Conservation (phyloP, 2,888 invertebrate species). For the Octonoba sinensis region DNA sequence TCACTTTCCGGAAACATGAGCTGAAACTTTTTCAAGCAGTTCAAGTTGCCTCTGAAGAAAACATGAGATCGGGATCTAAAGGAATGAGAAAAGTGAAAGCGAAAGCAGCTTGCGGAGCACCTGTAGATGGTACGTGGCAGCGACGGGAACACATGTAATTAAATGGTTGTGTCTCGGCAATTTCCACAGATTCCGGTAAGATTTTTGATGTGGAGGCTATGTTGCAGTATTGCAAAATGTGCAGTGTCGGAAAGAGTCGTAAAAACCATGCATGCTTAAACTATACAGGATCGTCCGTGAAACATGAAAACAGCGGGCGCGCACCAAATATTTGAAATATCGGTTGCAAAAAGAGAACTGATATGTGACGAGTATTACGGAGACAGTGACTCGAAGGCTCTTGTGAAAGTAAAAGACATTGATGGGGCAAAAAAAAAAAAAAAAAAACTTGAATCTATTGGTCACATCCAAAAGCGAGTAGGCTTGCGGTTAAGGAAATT, state of each 20-base stretch:
- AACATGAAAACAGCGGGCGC: conserved; percentile 5
- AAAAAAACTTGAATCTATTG: too few species aligned
- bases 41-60: not conserved
- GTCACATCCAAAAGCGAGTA: not conserved
- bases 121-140: not conserved
- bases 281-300: conserved; percentile 15
- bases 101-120: too few species aligned
- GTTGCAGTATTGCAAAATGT: not conserved
- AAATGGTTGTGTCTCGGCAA: conserved; percentile 6
- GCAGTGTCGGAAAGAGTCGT: not conserved
- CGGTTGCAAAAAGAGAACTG: not conserved
- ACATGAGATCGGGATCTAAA: conserved; percentile 13
- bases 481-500: too few species aligned
- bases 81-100: not conserved
- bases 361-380: not conserved
- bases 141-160: not conserved
- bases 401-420: conserved; percentile 3
- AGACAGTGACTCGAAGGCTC: conserved; percentile 10
- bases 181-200: conserved; percentile 17
- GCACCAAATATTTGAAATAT: conserved; percentile 5
- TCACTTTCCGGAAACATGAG: conserved; percentile 12
- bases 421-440: conserved; percentile 3
- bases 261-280: conserved; percentile 2
- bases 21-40: not conserved
- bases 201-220: not conserved